Evolutionary conservation across 2,888 invertebrate species (phyloP).

Genomic region (Meliscaeva auricollis): DNA sequence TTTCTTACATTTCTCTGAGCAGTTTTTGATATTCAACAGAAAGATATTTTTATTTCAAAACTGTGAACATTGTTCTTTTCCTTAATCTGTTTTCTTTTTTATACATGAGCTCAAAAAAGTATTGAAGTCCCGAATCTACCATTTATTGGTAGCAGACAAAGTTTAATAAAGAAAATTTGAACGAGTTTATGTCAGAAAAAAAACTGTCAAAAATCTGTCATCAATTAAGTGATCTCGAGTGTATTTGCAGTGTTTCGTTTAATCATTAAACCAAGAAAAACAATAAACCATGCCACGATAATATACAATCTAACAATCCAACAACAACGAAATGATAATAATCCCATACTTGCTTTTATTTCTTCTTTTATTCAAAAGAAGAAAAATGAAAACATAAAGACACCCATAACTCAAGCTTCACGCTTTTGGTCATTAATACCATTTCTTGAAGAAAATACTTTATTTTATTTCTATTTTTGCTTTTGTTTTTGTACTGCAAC

Average conservation of each 20-base stretch:
- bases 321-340: slow-evolving; percentile 10
- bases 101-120: no score
- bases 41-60: no score
- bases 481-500: background rate
- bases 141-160: no score
- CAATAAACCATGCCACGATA: background rate
- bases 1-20: no score
- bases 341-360: slow-evolving; percentile 7
- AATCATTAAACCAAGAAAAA: slow-evolving; percentile 11
- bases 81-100: no score
- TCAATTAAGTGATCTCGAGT: background rate
- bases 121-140: no score
- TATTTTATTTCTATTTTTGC: background rate
- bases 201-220: no score
- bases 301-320: background rate
- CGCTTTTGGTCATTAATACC: slow-evolving; percentile 37
- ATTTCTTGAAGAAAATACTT: slow-evolving; percentile 22
- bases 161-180: no score
- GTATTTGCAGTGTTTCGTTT: background rate
- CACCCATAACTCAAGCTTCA: slow-evolving; percentile 31
- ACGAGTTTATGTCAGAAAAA: no score
- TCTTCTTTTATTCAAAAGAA: slow-evolving; percentile 17
- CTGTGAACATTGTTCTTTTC: no score
- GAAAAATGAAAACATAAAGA: slow-evolving; percentile 39
- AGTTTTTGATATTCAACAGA: no score